Evolutionary conservation across 2,113 vertebrate species (phyloP), one percentile per base, ranked within the genome.

Genomic region (Taxidea taxus): DNA sequence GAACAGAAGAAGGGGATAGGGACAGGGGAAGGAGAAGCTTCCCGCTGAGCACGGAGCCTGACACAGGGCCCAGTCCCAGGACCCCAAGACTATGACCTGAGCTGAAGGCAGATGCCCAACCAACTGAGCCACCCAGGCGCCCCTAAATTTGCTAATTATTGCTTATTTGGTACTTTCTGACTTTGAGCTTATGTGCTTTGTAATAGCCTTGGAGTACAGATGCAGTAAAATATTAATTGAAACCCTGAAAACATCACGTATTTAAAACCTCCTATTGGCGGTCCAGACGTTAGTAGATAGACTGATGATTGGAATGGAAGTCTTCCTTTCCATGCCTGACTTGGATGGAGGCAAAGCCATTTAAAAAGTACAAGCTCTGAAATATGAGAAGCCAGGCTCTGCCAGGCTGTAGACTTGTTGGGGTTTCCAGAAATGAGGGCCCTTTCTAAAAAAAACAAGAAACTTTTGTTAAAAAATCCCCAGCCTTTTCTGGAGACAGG

Each of bases 111-210:
- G 62, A 34, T 16, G 29, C 62, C 31, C 6, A 66, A 16, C 62
- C 4, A 3, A 16, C 62, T 66, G 62, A 66, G 62, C 62, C 62
- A 66, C 31, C 6, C 62, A 66, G 31, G 14, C 31, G 16, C 14
- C 62, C 62, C 62, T 66, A 16, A 15, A 66, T 83, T 75, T 75
- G 25, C 7, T 92, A 51, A 87, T 81, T 42, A 47, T 80, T 91
- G n/a, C 75, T 95, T 93, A 25, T 44, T 82, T 7, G 31, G 7
- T 83, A 47, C 39, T 87, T 97, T 90, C 12, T 95, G 77, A 89
- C 83, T 91, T 95, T 70, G 93, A 95, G 81, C 13, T 62, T 74
- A 14, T 15, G 34, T 93, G 82, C 51, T 95, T 96, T 93, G 83
- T 91, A 89, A 74, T 87, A 95, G 37, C 11, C 6, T 84, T 39